phyloP scores from a whole-genome alignment of 2,113 vertebrate genomes.

The Cairina moschata region DNA sequence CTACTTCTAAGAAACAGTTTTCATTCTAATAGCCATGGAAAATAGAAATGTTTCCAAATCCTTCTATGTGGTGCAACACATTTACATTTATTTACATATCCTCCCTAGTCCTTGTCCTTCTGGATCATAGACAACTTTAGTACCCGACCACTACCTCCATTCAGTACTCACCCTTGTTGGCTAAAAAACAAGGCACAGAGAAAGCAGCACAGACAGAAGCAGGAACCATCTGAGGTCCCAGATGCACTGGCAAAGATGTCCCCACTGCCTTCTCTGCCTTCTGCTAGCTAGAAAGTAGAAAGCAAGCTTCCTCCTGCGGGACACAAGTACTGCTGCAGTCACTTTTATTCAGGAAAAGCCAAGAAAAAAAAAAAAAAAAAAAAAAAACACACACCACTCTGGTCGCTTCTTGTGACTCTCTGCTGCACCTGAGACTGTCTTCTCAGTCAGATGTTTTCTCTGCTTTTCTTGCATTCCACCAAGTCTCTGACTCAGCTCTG shows the following conservation, averaged over 20 bases:
- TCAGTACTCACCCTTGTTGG: background rate
- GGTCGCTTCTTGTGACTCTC: background rate
- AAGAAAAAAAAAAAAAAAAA: no score
- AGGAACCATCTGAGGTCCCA: fast-evolving
- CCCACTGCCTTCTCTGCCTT: background rate
- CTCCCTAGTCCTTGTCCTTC: background rate
- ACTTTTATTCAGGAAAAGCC: background rate
- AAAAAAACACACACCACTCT: background rate
- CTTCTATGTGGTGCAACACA: background rate
- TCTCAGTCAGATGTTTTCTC: background rate
- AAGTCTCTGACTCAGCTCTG: background rate
- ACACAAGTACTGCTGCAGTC: background rate
- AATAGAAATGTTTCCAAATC: background rate
- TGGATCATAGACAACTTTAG: background rate
- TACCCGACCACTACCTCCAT: background rate
- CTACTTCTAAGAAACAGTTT: background rate
- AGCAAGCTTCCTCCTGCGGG: background rate
- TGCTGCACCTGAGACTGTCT: background rate
- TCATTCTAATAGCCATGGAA: background rate
- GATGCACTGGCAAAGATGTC: background rate
- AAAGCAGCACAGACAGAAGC: background rate
- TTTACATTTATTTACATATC: background rate
- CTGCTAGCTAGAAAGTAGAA: background rate
- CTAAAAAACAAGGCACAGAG: background rate
- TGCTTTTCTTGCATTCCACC: background rate